Percentiles rank a stretch among this genome's conserved stretches.
These are phyloP conservation scores for Ennomos fuscantarius DNA, from an alignment of 2,888 invertebrate species.

Conservation along the genomic window DNA sequence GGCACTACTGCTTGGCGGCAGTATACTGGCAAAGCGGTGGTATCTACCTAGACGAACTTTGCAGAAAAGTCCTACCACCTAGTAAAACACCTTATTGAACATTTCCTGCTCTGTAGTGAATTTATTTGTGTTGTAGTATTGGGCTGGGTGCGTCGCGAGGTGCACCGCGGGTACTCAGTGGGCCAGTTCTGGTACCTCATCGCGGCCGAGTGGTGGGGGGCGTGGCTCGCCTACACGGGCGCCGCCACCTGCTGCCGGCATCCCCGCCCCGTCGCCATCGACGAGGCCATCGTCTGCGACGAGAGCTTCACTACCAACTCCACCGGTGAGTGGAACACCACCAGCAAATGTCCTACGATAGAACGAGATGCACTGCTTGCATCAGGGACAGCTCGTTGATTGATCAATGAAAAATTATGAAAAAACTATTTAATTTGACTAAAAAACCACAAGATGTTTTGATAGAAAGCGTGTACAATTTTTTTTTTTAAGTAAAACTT, in stretches of 20 bases:
- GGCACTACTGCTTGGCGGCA: too few species aligned
- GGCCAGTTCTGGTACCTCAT: conserved; percentile 97
- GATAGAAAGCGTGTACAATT: too few species aligned
- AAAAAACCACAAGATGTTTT: too few species aligned
- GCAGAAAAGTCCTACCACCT: too few species aligned
- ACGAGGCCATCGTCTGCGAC: conserved; percentile 88
- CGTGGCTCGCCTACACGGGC: conserved; percentile 90
- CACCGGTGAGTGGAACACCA: conserved; percentile 58
- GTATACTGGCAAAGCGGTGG: too few species aligned
- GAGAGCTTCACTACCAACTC: conserved; percentile 89
- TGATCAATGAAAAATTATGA: too few species aligned
- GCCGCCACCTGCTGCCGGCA: conserved; percentile 56
- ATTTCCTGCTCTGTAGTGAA: background rate
- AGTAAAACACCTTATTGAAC: too few species aligned
- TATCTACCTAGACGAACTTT: too few species aligned
- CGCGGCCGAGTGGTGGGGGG: conserved; percentile 94
- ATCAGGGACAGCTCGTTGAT: too few species aligned
- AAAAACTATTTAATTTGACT: too few species aligned
- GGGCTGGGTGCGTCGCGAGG: conserved; percentile 93
- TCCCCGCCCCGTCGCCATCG: conserved; percentile 61
- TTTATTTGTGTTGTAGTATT: conserved; percentile 75
- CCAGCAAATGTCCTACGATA: background rate
- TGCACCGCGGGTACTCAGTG: conserved; percentile 89
- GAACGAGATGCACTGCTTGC: too few species aligned
- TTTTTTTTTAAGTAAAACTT: too few species aligned